phyloP scores from a whole-genome alignment of 1,140 invertebrate species.

The Sinonovacula constricta region DNA sequence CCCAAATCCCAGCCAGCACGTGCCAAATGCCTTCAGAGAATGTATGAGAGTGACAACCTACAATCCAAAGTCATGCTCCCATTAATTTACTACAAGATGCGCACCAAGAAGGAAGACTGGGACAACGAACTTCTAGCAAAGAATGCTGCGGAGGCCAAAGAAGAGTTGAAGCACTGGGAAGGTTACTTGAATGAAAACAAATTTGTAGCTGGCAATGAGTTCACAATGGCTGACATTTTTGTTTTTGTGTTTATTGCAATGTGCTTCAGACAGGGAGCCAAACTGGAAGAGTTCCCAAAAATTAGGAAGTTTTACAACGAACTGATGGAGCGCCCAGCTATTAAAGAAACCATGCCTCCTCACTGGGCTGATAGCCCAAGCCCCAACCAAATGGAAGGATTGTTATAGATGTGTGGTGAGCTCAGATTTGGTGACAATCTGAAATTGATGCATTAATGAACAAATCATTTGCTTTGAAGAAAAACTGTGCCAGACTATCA shows the following conservation, averaged over 20 bases:
- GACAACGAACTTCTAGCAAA: constrained; percentile 9
- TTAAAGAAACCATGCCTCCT: constrained; percentile 54
- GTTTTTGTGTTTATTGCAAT: constrained; percentile 74
- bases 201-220: constrained; percentile 38
- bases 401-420: too few species aligned
- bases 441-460: too few species aligned
- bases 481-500: too few species aligned
- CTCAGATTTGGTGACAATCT: too few species aligned
- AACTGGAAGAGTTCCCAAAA: constrained; percentile 72
- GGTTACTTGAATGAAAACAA: neutral
- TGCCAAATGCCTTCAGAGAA: constrained; percentile 11
- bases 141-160: constrained; percentile 2
- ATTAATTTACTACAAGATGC: constrained; percentile 17
- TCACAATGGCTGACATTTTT: constrained; percentile 58
- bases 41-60: constrained; percentile 23
- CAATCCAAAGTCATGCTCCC: constrained; percentile 14
- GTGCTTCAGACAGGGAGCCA: constrained; percentile 79
- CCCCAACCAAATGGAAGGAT: neutral
- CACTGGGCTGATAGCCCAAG: constrained; percentile 51
- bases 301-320: constrained; percentile 51
- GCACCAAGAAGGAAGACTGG: constrained; percentile 30
- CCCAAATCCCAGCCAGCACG: neutral
- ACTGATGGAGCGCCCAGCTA: constrained; percentile 24
- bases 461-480: too few species aligned
- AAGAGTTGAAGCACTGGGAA: constrained; percentile 27